Evolutionary conservation across 2,888 invertebrate species (phyloP), one percentile per base, ranked within the genome.

Genomic region (Celastrina argiolus): DNA sequence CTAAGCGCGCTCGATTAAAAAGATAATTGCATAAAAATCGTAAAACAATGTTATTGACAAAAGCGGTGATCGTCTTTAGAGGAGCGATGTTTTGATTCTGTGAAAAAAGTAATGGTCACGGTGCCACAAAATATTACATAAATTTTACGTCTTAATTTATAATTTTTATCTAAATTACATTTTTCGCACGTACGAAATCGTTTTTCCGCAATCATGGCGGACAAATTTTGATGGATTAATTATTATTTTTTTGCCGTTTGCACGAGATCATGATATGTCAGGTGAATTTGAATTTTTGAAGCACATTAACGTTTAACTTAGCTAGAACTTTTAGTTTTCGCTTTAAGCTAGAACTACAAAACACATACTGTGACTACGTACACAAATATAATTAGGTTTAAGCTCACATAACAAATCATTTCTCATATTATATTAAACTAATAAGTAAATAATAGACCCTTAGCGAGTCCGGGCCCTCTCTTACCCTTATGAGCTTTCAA

Each of bases 141-240:
- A 51, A 10, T 1, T 51, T 26, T 26, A 22, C 4, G 1, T 26
- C 12, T 22, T 22, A 18, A 7, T 45, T 51, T 22, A 51, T 51
- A 7, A 36, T 22, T 41, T 51, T 51, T 51, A 51, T 51, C 51
- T 51, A 51, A 51, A 51, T 51, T 51, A 51, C 22, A 51, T 26
- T 22, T 51, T 51, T 51, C 22, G 51, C 51, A 51, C 51, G 51
- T 26, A 51, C 51, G 26, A 22, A 26, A 26, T 51, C 12, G 26
- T 22, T 22, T 51, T 51, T 51, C 51, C 51, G 51, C 51, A 51
- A 26, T 12, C 51, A 14, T 22, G 22, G 14, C 51, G 51, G 51
- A 0, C 1, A 22, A 26, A 16, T 39, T 45, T 8, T 1, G 51
- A 26, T 51, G 22, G 51, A 22, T 51, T 51, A 26, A 51, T 51